Conservation (phyloP, 2,797 vertebrate genomes). For the Urophycis tenuis region DNA sequence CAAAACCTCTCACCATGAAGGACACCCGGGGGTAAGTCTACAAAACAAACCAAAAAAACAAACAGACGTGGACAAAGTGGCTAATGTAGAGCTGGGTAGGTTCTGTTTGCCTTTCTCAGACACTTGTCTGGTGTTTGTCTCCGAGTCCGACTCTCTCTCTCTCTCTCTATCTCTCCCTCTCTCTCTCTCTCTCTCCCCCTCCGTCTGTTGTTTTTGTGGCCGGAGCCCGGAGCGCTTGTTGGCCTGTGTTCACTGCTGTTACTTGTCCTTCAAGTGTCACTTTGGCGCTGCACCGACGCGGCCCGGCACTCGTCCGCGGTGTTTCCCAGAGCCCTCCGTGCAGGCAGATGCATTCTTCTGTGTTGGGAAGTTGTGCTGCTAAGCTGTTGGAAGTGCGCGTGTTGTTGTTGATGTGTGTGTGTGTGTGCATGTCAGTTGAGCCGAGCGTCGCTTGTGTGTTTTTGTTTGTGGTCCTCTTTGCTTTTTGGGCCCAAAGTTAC, state of each 20-base stretch:
- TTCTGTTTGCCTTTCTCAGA: background rate
- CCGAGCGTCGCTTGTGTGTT: background rate
- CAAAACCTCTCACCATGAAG: slow-evolving; percentile 65
- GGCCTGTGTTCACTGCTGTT: slow-evolving; percentile 14
- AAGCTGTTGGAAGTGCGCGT: background rate
- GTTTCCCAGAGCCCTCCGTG: slow-evolving; percentile 19
- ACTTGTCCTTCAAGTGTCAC: slow-evolving; percentile 55
- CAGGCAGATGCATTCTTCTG: background rate
- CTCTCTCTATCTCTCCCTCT: too few species aligned
- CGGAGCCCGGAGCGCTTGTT: background rate
- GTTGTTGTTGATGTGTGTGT: background rate
- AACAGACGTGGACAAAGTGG: background rate
- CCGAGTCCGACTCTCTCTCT: too few species aligned
- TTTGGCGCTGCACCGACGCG: slow-evolving; percentile 18
- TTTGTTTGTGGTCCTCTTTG: background rate
- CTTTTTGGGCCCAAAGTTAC: background rate
- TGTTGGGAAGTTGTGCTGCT: background rate
- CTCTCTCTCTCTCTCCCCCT: too few species aligned
- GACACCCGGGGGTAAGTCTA: slow-evolving; percentile 71
- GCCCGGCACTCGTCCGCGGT: slow-evolving; percentile 7
- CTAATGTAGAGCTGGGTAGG: slow-evolving; percentile 33
- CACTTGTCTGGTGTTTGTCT: background rate
- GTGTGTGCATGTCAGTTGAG: background rate
- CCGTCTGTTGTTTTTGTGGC: slow-evolving; percentile 9
- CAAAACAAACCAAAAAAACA: slow-evolving; percentile 33